Conservation (phyloP, 2,797 vertebrate genomes). For the Chelon labrosus region DNA sequence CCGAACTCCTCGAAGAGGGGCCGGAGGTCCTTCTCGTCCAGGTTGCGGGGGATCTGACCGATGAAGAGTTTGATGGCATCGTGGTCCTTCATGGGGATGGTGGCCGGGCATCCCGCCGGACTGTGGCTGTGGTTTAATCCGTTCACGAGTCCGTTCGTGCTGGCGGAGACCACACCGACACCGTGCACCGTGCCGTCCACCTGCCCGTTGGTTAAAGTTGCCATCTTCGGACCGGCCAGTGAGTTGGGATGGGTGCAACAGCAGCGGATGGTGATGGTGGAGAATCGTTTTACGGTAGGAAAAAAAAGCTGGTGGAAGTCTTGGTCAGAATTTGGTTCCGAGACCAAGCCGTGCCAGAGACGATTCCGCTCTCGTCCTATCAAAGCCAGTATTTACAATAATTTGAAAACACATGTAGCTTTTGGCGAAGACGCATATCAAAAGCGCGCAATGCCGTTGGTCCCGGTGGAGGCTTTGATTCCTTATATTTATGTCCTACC, state of each 20-base stretch:
- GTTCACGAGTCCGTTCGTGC: constrained; percentile 98
- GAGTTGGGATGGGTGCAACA: constrained; percentile 73
- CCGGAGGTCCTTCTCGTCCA: constrained; percentile 99
- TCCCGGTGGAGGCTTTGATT: constrained; percentile 84
- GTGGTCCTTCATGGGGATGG: constrained; percentile 99
- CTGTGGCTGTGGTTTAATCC: constrained; percentile 99
- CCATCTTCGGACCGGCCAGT: constrained; percentile 91
- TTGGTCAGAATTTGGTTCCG: constrained; percentile 77
- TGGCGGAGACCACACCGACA: constrained; percentile 91
- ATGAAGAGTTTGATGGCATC: constrained; percentile 99
- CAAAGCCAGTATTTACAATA: constrained; percentile 84
- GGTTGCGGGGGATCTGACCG: constrained; percentile 99
- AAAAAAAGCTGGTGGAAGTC: constrained; percentile 71
- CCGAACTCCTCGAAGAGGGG: constrained; percentile 99
- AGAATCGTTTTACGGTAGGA: constrained; percentile 40
- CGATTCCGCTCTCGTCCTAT: constrained; percentile 78
- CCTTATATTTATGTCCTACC: constrained; percentile 83
- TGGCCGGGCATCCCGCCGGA: constrained; percentile 93
- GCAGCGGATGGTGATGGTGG: constrained; percentile 64
- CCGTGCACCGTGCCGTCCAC: constrained; percentile 95
- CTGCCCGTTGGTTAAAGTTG: constrained; percentile 99
- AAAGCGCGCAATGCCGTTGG: constrained; percentile 77
- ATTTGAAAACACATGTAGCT: constrained; percentile 83
- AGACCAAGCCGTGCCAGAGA: constrained; percentile 75
- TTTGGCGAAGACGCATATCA: constrained; percentile 82